Percentiles rank a stretch among this genome's conserved stretches.
phyloP scores from a whole-genome alignment of 2,797 vertebrate genomes.

The Passerculus sandwichensis region DNA sequence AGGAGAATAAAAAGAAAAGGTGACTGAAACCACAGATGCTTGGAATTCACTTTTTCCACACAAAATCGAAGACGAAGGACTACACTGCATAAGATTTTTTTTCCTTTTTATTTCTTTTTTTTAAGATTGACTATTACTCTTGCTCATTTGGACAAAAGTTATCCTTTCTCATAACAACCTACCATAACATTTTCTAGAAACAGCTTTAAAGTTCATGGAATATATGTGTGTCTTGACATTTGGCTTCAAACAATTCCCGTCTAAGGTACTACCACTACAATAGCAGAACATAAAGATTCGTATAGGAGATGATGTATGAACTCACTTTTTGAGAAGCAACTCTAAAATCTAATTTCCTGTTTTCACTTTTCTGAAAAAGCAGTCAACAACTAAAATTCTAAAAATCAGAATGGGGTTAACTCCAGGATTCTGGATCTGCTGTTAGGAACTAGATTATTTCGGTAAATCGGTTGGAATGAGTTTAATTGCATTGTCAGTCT shows the following conservation, averaged over 20 bases:
- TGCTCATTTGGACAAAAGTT: not conserved
- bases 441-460: not conserved
- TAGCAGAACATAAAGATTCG: not conserved
- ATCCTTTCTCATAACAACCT: not conserved
- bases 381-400: not conserved
- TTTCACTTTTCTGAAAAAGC: not conserved
- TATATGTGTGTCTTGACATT: not conserved
- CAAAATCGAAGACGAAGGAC: not conserved
- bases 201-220: not conserved
- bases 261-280: not conserved
- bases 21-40: constrained; percentile 5
- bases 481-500: not conserved
- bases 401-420: not conserved
- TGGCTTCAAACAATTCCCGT: not conserved
- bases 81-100: not conserved
- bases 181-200: constrained; percentile 9
- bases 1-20: constrained; percentile 43
- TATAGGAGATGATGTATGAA: not conserved
- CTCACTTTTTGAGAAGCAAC: not conserved
- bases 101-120: not conserved
- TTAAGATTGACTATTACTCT: not conserved
- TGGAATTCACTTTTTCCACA: constrained; percentile 24
- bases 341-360: not conserved
- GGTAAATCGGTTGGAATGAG: not conserved
- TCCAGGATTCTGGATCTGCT: not conserved